A percentile compares a stretch with the other conserved stretches of the same genome.
phyloP scores from a whole-genome alignment of 2,888 invertebrate species.

The Mesochorus sp. region DNA sequence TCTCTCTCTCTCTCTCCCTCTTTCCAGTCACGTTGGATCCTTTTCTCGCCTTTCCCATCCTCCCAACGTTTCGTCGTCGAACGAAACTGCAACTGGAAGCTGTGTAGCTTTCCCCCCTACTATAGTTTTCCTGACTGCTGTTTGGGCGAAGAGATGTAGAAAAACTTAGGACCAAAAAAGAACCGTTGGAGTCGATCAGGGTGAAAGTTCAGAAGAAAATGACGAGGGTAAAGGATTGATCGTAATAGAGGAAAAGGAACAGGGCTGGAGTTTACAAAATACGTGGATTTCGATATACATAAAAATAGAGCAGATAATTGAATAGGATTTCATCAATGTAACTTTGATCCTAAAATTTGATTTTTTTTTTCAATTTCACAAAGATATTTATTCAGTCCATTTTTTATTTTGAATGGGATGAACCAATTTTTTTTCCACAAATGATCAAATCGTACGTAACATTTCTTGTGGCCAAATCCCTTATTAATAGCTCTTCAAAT shows the following conservation, averaged over 20 bases:
- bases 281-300: slow-evolving; percentile 25
- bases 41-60: slow-evolving; percentile 62
- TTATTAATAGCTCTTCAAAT: not conserved
- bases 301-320: too few species aligned
- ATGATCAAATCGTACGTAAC: not conserved
- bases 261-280: slow-evolving; percentile 15
- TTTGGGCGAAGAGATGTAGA: slow-evolving; percentile 27
- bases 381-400: too few species aligned
- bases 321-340: too few species aligned
- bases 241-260: slow-evolving; percentile 1
- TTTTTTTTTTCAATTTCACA: too few species aligned
- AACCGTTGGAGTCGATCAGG: slow-evolving; percentile 40
- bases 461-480: not conserved
- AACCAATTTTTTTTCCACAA: slow-evolving; percentile 1
- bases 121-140: slow-evolving; percentile 18
- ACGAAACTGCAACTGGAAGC: slow-evolving; percentile 36
- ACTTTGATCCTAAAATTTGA: too few species aligned
- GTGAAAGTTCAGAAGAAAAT: slow-evolving; percentile 55
- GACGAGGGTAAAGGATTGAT: slow-evolving; percentile 34
- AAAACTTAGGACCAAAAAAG: slow-evolving; percentile 43
- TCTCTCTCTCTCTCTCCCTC: slow-evolving; percentile 20
- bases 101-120: slow-evolving; percentile 36
- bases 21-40: slow-evolving; percentile 65
- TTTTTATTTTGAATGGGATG: not conserved
- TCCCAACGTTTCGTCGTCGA: slow-evolving; percentile 55